Conservation (phyloP, 2,888 invertebrate genomes). For the Andricus curvator region DNA sequence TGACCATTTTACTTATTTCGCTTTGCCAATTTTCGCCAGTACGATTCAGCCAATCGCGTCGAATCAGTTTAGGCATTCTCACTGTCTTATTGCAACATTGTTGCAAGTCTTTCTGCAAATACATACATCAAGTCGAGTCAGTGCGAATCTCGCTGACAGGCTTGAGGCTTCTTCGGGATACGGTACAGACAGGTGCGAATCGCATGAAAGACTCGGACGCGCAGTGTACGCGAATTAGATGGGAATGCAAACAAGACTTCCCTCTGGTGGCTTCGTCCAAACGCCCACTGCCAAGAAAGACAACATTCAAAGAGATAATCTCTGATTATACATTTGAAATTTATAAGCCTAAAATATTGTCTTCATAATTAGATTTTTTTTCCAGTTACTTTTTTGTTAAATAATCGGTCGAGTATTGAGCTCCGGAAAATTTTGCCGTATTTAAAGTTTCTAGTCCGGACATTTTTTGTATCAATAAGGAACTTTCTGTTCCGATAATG, state of each 20-base stretch:
- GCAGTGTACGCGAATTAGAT: background rate
- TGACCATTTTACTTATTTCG: background rate
- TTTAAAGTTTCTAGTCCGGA: too few relatives aligned
- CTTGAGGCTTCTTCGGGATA: slow-evolving; percentile 65
- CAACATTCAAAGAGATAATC: background rate
- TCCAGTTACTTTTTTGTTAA: background rate
- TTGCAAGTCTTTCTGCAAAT: slow-evolving; percentile 38
- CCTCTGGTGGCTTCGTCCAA: background rate
- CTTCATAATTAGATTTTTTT: background rate
- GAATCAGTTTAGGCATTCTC: background rate
- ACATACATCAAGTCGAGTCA: slow-evolving; percentile 70
- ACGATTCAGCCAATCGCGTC: background rate
- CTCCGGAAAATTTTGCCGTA: too few relatives aligned
- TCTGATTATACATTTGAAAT: background rate
- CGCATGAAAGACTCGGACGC: slow-evolving; percentile 60
- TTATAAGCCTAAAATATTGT: background rate
- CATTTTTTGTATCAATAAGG: too few relatives aligned
- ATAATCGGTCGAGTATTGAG: too few relatives aligned
- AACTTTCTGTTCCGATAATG: too few relatives aligned
- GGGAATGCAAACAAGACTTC: slow-evolving; percentile 1
- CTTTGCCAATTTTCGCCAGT: background rate
- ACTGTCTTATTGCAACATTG: background rate
- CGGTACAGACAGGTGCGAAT: slow-evolving; percentile 67
- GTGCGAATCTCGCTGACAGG: slow-evolving; percentile 70
- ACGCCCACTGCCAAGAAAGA: background rate